These are phyloP conservation scores for Rhinoderma darwinii DNA, from an alignment of 2,113 vertebrate species.

Conservation along the genomic window DNA sequence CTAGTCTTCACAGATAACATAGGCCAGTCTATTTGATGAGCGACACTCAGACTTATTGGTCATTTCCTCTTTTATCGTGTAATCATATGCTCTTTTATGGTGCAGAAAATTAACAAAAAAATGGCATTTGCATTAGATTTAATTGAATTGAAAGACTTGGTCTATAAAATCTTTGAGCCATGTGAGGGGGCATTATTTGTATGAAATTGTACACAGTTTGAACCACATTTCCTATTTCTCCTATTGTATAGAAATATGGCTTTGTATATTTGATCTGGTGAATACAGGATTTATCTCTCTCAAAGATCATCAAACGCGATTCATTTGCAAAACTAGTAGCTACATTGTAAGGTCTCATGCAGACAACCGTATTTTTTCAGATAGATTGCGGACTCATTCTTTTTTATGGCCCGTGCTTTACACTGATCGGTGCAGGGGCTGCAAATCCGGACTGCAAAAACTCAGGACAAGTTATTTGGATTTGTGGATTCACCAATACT, in stretches of 20 bases:
- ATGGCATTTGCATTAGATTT: not conserved
- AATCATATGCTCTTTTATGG: not conserved
- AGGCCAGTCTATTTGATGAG: not conserved
- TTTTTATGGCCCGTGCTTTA: too few species aligned
- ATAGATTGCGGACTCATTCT: too few species aligned
- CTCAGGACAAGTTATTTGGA: too few species aligned
- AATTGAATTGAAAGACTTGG: not conserved
- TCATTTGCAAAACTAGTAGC: not conserved
- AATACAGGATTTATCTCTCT: not conserved
- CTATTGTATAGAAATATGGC: not conserved
- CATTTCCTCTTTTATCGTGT: not conserved
- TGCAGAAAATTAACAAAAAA: conserved; percentile 10
- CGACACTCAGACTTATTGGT: not conserved
- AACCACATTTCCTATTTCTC: not conserved
- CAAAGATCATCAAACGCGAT: not conserved
- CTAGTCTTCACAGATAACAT: not conserved
- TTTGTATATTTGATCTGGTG: not conserved
- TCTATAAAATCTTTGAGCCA: not conserved
- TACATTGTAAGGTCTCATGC: too few species aligned
- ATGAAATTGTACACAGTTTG: not conserved
- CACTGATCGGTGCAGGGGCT: too few species aligned
- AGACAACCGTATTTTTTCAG: too few species aligned
- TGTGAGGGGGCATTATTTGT: not conserved
- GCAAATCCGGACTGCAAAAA: too few species aligned
- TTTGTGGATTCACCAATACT: too few species aligned